Evolutionary conservation across 2,888 invertebrate species (phyloP), one percentile per base, ranked within the genome.

Genomic region (Julus scanicus): DNA sequence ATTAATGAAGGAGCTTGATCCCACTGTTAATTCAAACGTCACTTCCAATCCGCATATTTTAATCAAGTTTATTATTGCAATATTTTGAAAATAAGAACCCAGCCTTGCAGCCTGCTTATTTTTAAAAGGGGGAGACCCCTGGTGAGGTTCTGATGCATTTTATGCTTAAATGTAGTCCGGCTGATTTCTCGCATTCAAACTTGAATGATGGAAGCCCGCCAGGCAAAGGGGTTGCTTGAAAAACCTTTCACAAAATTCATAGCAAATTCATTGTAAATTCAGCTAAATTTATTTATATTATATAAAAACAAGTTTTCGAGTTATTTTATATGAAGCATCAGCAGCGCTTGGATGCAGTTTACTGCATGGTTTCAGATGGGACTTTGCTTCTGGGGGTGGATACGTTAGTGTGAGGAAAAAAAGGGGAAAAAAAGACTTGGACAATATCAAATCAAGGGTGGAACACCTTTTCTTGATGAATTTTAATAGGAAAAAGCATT

Each of bases 161-260:
- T 80, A 39, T 29, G 80, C 80, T 80, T 39, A 80, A 80, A 80
- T 80, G 37, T 80, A 80, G 80, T 80, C 37, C 80, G 80, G 39
- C 37, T 80, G 80, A 80, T 80, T 80, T 80, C 80, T 80, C 37
- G 80, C 80, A 80, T 80, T 80, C 80, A 80, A 80, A 80, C 80
- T 37, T 80, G 80, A 80, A 80, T 80, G 80, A 80, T 80, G 37
- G 80, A 80, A 80, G 80, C 80, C 80, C 80, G 80, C 37, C 11
- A 29, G 80, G 80, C 37, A 80, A 37, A 80, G 37, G 37, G 80
- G 80, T 37, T 39, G 13, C 8, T 29, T 13, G 5, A 5, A 80
- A 80, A 80, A 80, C 80, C 80, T 80, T 39, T 80, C 80, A 13
- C 2, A 37, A 80, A 80, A 80, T 80, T 39, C 80, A 80, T 80